These are phyloP conservation scores for Accipiter cooperii DNA, from an alignment of 2,113 vertebrate species.

Conservation along the genomic window DNA sequence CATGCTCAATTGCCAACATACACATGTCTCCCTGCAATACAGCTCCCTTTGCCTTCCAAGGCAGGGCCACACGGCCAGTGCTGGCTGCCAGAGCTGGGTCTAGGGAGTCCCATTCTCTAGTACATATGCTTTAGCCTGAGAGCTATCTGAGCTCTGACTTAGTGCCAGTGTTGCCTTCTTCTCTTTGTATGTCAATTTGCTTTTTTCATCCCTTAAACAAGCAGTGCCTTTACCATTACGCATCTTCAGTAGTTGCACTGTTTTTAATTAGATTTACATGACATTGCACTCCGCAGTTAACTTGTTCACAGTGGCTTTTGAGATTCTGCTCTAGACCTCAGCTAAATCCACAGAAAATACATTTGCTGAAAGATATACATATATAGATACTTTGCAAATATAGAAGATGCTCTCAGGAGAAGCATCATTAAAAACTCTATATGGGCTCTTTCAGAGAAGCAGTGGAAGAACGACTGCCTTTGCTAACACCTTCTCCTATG, in stretches of 20 bases:
- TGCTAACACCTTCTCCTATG: background rate
- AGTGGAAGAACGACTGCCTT: background rate
- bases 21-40: accelerated
- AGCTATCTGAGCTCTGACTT: accelerated
- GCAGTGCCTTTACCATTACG: background rate
- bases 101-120: accelerated
- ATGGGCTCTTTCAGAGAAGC: background rate
- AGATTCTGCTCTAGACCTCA: background rate
- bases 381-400: background rate
- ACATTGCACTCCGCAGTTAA: background rate
- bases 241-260: background rate
- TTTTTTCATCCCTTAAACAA: background rate
- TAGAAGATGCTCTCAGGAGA: background rate
- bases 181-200: background rate
- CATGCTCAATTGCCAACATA: accelerated
- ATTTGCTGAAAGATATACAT: background rate
- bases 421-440: background rate
- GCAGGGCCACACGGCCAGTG: accelerated
- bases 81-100: background rate
- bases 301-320: background rate
- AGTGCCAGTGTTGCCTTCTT: accelerated
- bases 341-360: background rate
- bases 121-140: accelerated
- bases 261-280: background rate
- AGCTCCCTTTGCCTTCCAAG: accelerated